Percentiles rank a stretch among this genome's conserved stretches.
Evolutionary conservation across 1,140 invertebrate species (phyloP).

Genomic region (Copidosoma floridanum): DNA sequence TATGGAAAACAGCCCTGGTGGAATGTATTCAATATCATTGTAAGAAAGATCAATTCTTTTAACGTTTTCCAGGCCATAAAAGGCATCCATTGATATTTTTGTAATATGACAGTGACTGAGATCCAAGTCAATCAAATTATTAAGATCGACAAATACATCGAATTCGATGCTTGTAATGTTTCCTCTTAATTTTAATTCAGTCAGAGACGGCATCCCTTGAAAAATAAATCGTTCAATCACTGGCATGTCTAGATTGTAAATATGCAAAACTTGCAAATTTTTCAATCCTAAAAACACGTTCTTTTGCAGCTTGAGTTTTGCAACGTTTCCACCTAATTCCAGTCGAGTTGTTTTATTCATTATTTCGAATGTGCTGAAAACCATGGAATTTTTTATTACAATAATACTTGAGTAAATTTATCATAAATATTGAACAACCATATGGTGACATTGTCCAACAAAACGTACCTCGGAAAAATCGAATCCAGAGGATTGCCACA

Average conservation of each 20-base stretch:
- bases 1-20: constrained; percentile 59
- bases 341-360: constrained; percentile 67
- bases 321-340: constrained; percentile 59
- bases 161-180: constrained; percentile 62
- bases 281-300: constrained; percentile 65
- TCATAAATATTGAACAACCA: background rate
- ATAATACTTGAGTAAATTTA: background rate
- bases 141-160: constrained; percentile 66
- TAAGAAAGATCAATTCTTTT: constrained; percentile 63
- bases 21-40: constrained; percentile 62
- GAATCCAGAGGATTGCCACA: constrained; percentile 65
- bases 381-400: background rate
- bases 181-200: constrained; percentile 59
- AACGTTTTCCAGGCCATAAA: constrained; percentile 64
- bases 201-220: constrained; percentile 60
- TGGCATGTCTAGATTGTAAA: constrained; percentile 61
- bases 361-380: constrained; percentile 65
- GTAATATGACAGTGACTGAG: constrained; percentile 63
- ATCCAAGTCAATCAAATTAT: constrained; percentile 60
- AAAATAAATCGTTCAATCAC: constrained; percentile 63
- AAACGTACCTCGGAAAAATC: constrained; percentile 60
- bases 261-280: constrained; percentile 55
- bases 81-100: constrained; percentile 68
- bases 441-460: too few species aligned
- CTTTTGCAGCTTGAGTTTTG: constrained; percentile 58